phyloP scores from a whole-genome alignment of 1,140 invertebrate species.

The Pseudomyrmex sp. region DNA sequence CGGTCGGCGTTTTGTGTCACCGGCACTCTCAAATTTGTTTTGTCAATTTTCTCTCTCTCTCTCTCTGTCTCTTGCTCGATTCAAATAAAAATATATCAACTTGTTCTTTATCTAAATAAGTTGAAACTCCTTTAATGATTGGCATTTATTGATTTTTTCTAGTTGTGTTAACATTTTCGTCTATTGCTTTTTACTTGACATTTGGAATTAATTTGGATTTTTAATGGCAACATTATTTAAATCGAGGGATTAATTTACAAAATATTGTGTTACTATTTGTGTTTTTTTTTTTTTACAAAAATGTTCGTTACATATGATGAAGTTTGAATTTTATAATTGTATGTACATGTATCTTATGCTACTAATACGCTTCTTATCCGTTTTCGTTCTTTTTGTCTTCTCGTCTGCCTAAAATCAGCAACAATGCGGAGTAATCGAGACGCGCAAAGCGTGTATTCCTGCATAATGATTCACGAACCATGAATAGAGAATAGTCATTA shows the following conservation, averaged over 20 bases:
- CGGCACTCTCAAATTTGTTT: slow-evolving; percentile 25
- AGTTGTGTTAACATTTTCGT: not conserved
- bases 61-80: not conserved
- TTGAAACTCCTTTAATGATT: too few species aligned
- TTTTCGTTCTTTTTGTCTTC: not conserved
- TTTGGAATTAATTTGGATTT: not conserved
- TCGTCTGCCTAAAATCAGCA: slow-evolving; percentile 9
- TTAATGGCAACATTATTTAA: too few species aligned
- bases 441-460: slow-evolving; percentile 15
- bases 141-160: too few species aligned
- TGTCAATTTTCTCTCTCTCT: not conserved
- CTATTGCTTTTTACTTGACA: not conserved
- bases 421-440: slow-evolving; percentile 54
- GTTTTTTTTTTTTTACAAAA: not conserved
- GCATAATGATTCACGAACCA: slow-evolving; percentile 65
- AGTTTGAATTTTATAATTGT: too few species aligned
- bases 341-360: not conserved
- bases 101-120: not conserved
- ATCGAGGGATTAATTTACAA: too few species aligned
- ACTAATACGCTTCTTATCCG: not conserved
- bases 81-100: slow-evolving; percentile 29
- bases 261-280: too few species aligned
- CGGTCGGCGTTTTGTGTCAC: slow-evolving; percentile 65
- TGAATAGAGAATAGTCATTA: slow-evolving; percentile 74
- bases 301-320: too few species aligned